Conservation (phyloP, 2,113 vertebrate genomes). For the Amazona vittata region DNA sequence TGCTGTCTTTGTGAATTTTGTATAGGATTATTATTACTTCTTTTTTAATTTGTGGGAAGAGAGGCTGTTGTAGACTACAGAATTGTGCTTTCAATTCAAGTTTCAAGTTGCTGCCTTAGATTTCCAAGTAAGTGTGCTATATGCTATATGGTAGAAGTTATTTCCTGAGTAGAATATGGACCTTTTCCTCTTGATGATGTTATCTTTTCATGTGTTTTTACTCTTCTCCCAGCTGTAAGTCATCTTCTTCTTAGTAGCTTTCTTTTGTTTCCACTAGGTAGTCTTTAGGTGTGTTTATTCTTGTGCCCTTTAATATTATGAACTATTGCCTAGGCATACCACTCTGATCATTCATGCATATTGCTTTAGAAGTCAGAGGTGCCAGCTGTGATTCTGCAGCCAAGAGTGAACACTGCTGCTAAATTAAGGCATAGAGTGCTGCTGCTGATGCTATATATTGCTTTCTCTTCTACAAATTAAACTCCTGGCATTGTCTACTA, state of each 20-base stretch:
- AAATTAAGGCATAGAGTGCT: not conserved
- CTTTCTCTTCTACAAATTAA: not conserved
- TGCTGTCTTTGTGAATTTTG: not conserved
- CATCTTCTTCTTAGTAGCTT: not conserved
- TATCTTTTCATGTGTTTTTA: not conserved
- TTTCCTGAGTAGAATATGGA: not conserved
- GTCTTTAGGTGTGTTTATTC: constrained; percentile 16
- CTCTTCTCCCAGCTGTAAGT: not conserved
- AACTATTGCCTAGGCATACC: not conserved
- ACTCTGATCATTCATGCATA: not conserved
- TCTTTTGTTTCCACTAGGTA: not conserved
- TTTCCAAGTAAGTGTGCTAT: not conserved
- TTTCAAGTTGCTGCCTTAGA: not conserved
- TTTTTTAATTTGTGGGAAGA: not conserved
- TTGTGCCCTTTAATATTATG: not conserved
- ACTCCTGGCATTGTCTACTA: not conserved
- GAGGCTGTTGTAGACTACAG: not conserved
- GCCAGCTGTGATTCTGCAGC: constrained; percentile 6
- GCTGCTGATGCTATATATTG: not conserved
- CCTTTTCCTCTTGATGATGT: not conserved
- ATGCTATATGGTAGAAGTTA: not conserved
- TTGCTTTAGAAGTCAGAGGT: constrained; percentile 22
- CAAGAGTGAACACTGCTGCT: constrained; percentile 19
- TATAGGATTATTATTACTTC: not conserved
- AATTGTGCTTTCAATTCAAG: not conserved